Evolutionary conservation across 1,140 invertebrate genomes (phyloP), one percentile per base, ranked within the genome.

Genomic region (Drosophila ironensis): DNA sequence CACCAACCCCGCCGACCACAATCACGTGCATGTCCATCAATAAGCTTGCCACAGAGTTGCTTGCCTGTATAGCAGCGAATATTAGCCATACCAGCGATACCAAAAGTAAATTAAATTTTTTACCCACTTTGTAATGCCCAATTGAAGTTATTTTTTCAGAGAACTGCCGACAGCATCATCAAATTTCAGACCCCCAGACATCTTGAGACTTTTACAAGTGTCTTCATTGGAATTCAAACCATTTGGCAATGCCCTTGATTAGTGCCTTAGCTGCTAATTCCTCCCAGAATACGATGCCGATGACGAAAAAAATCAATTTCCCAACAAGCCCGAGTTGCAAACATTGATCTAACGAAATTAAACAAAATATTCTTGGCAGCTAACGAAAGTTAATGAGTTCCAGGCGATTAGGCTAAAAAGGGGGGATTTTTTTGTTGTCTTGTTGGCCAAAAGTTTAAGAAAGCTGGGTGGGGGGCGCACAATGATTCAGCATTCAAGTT

Each of bases 351-450:
- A 37, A 16, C 33, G 8, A 37, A 60, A 44, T 44, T 14, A 19
- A 56, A 30, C 3, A 14, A 28, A 47, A 37, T 37, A 45, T 60
- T 61, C n/a, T 59, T 7, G 33, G 22, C 53, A 16, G 8, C 16
- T 2, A 22, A 16, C n/a, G 25, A 61, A 63, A 63, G 24, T 48
- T 63, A 63, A 63, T 63, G 60, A 63, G 60, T 63, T 63, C 42
- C 56, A 48, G 60, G 41, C 42, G 60, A 63, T 48, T 63, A 63
- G 12, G 56, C n/a, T n/a, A n/a, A n/a, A n/a, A n/a, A n/a, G n/a
- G n/a, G n/a, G n/a, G n/a, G n/a, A n/a, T 20, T 12, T 11, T 30
- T 30, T 30, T 11, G n/a, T 11, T 30, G n/a, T 11, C 9, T 4
- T 11, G 6, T 22, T 12, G 11, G 11, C 30, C 7, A n/a, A n/a